phyloP scores from a whole-genome alignment of 1,140 invertebrate species.

The Piezodorus guildinii region DNA sequence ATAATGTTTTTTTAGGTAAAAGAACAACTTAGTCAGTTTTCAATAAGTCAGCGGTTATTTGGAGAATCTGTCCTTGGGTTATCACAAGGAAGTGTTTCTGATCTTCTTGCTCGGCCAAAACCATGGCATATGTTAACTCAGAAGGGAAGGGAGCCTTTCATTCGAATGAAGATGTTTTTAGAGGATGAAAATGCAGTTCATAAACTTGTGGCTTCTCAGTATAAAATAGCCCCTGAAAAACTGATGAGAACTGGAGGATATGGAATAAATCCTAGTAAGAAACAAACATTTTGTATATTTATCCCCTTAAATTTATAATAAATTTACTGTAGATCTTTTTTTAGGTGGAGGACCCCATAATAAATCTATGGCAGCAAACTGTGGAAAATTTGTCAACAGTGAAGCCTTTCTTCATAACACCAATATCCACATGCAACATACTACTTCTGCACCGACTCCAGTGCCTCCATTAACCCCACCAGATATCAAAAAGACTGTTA shows the following conservation, averaged over 20 bases:
- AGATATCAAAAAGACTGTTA: constrained; percentile 23
- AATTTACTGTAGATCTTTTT: constrained; percentile 3
- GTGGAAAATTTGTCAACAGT: constrained; percentile 21
- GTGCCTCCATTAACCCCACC: constrained; percentile 35
- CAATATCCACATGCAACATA: constrained; percentile 20
- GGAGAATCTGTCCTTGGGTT: constrained; percentile 94
- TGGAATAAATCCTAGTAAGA: constrained; percentile 69
- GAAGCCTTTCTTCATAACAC: constrained; percentile 19
- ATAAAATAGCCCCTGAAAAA: constrained; percentile 94
- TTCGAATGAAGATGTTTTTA: constrained; percentile 96
- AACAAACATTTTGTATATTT: constrained; percentile 17
- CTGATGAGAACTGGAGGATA: constrained; percentile 88
- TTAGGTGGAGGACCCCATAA: constrained; percentile 21
- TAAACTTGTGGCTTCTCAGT: constrained; percentile 91
- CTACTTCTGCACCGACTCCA: constrained; percentile 33
- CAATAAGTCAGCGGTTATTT: constrained; percentile 95
- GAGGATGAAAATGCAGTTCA: constrained; percentile 95
- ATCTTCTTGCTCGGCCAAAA: constrained; percentile 86
- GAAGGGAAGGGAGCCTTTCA: constrained; percentile 92
- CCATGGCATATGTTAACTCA: constrained; percentile 92
- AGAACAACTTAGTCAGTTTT: constrained; percentile 94
- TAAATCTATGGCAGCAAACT: constrained; percentile 19
- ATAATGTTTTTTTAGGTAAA: constrained; percentile 52
- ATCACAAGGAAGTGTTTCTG: constrained; percentile 90
- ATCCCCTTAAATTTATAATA: no score